phyloP scores from a whole-genome alignment of 92 coral and sea anemone genomes.

The Palythoa grandis region DNA sequence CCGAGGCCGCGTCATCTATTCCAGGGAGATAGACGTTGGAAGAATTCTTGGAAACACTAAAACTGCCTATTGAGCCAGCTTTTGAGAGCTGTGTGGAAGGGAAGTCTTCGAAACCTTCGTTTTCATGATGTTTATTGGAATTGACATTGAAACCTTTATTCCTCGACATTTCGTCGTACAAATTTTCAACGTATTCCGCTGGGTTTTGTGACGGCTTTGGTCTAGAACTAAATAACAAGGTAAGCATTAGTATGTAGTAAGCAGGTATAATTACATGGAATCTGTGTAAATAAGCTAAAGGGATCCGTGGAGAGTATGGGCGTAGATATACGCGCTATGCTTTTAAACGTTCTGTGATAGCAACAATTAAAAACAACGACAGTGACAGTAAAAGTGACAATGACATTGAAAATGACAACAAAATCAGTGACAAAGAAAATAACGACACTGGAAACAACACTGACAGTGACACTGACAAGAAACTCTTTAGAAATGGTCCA shows the following conservation, averaged over 20 bases:
- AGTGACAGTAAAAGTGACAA: no score
- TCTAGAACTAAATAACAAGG: slow-evolving; percentile 6
- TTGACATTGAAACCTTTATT: background rate
- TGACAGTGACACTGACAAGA: no score
- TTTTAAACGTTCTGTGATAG: no score
- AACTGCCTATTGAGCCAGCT: slow-evolving; percentile 3
- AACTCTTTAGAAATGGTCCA: no score
- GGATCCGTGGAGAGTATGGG: no score
- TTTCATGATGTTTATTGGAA: background rate
- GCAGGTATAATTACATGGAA: no score
- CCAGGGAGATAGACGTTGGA: slow-evolving; percentile 40
- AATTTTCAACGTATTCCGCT: slow-evolving; percentile 34
- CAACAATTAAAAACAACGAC: no score
- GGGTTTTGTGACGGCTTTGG: slow-evolving; percentile 33
- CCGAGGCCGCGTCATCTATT: slow-evolving; percentile 45
- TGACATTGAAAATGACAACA: no score
- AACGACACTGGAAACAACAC: no score
- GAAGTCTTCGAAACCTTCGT: slow-evolving; percentile 20
- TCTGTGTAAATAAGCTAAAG: no score
- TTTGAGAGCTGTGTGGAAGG: slow-evolving; percentile 3
- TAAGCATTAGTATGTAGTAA: background rate
- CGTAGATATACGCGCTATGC: no score
- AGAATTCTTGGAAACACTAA: slow-evolving; percentile 29
- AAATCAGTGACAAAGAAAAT: no score
- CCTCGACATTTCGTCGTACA: slow-evolving; percentile 31